These are phyloP conservation scores for Edolisoma coerulescens DNA, from an alignment of 2,113 vertebrate genomes.

Conservation along the genomic window DNA sequence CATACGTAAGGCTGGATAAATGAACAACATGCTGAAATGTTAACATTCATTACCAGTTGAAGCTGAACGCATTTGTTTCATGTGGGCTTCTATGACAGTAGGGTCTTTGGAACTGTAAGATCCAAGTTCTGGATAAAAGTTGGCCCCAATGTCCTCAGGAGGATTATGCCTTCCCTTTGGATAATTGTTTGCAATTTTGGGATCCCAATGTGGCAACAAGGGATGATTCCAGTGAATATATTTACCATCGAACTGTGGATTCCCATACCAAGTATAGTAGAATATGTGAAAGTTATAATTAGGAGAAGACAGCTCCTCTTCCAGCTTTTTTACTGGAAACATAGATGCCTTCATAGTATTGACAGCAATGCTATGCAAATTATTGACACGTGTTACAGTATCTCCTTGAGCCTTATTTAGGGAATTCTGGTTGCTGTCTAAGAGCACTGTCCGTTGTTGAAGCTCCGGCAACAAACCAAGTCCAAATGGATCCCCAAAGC, in stretches of 20 bases:
- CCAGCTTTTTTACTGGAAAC: slow-evolving; percentile 53
- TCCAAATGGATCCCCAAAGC: slow-evolving; percentile 75
- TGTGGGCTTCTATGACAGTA: slow-evolving; percentile 87
- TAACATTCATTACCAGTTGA: slow-evolving; percentile 83
- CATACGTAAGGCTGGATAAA: neutral
- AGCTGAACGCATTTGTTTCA: slow-evolving; percentile 90
- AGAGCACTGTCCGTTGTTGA: slow-evolving; percentile 46
- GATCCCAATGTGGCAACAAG: slow-evolving; percentile 90
- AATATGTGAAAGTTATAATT: slow-evolving; percentile 94
- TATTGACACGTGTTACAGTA: slow-evolving; percentile 34
- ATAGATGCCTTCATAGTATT: slow-evolving; percentile 58
- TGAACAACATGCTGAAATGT: neutral
- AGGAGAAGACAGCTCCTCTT: slow-evolving; percentile 76
- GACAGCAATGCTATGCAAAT: slow-evolving; percentile 12
- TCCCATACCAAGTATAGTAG: slow-evolving; percentile 96
- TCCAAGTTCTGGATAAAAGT: slow-evolving; percentile 93
- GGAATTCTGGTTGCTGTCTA: slow-evolving; percentile 34
- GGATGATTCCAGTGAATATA: slow-evolving; percentile 97
- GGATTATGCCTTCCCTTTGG: slow-evolving; percentile 87
- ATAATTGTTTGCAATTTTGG: slow-evolving; percentile 85
- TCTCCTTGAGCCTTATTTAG: slow-evolving; percentile 47
- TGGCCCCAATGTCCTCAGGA: slow-evolving; percentile 91
- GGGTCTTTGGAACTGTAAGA: slow-evolving; percentile 94
- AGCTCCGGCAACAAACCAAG: slow-evolving; percentile 74
- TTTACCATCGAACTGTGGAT: slow-evolving; percentile 89